phyloP scores from a whole-genome alignment of 2,797 vertebrate genomes.

The Phoeniculus purpureus region DNA sequence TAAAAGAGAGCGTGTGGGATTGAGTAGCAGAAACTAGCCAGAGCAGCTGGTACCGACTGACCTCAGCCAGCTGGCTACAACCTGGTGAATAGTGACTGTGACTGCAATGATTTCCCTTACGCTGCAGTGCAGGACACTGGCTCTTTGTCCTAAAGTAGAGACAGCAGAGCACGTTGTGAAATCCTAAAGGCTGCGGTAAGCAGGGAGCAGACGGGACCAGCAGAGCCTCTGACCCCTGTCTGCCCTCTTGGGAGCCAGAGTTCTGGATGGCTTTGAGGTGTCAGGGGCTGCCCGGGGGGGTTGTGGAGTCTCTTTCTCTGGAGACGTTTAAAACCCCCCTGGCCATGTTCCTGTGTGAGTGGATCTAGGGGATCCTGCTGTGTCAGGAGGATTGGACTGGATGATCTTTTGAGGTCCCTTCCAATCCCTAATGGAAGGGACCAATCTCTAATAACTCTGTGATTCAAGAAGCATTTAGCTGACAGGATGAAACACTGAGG shows the following conservation, averaged over 20 bases:
- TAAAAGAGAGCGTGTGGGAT: neutral
- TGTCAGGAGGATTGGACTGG: no score
- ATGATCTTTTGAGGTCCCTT: no score
- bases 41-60: neutral
- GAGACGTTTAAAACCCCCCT: no score
- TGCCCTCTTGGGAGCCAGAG: neutral
- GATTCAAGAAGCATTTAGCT: no score
- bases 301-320: no score
- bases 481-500: no score
- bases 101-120: neutral
- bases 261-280: neutral
- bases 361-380: no score
- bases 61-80: neutral
- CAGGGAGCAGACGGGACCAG: neutral
- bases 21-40: no score
- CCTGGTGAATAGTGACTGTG: no score
- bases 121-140: neutral
- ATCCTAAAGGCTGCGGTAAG: neutral
- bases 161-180: neutral
- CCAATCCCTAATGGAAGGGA: no score
- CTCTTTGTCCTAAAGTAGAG: neutral
- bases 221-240: rapidly evolving
- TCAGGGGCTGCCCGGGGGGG: neutral
- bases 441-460: no score
- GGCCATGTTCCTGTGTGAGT: no score